Conservation (phyloP, 1,140 invertebrate species). For the Bombus polaris region DNA sequence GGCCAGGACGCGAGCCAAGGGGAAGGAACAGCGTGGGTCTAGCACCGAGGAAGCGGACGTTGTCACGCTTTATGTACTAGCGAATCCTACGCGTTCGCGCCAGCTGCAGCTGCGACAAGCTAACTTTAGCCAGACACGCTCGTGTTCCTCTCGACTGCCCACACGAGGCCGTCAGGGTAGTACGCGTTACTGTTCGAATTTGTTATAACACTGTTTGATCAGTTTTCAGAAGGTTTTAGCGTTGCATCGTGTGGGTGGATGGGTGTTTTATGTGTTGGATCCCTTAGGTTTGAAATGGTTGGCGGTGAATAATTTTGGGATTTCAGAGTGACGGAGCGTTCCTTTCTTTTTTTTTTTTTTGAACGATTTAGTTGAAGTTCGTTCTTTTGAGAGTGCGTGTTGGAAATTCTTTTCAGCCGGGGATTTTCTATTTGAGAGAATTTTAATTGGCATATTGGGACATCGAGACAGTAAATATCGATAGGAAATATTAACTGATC, state of each 20-base stretch:
- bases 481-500: no score
- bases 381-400: no score
- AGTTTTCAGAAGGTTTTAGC: not conserved
- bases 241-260: not conserved
- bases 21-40: constrained; percentile 6
- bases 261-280: no score
- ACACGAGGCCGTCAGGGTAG: constrained; percentile 1
- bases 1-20: not conserved
- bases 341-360: no score
- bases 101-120: constrained; percentile 45
- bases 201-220: not conserved
- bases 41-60: constrained; percentile 9
- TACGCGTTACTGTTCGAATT: not conserved
- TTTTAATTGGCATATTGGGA: no score
- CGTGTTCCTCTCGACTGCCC: constrained; percentile 1
- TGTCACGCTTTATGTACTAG: constrained; percentile 42
- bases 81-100: constrained; percentile 45
- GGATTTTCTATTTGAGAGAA: no score
- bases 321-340: no score
- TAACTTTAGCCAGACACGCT: not conserved
- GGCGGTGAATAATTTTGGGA: no score
- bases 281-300: no score
- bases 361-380: no score
- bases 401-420: no score
- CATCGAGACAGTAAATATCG: no score